Evolutionary conservation across 2,888 invertebrate species (phyloP), one percentile per base, ranked within the genome.

Genomic region (Stictocephala bisonia): DNA sequence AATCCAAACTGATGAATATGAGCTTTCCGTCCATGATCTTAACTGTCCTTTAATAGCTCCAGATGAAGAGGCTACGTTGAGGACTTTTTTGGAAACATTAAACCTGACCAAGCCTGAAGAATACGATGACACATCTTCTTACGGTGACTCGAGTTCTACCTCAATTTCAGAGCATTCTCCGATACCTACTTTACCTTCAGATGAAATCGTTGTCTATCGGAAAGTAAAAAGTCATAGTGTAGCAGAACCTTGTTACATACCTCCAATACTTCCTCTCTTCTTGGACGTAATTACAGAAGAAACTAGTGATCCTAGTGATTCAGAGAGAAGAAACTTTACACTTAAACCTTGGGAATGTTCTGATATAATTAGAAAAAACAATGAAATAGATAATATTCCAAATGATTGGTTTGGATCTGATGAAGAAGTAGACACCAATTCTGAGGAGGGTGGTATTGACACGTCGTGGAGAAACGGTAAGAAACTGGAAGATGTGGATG

Each of bases 61-160:
- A 1, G 88, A 89, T 79, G 87, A 89, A 81, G 89, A 89, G 83
- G 80, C 83, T 51, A 86, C 86, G 68, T 81, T 90, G 48, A 82
- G 89, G 73, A 84, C 84, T 77, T 90, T 88, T 80, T 83, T 89
- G 50, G 84, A 86, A 79, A 85, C 87, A n/a, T 82, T 90, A 73
- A 86, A 89, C 80, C 83, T 89, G 76, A 84, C 72, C 1, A 72
- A 74, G 29, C 67, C 71, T 29, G 74, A 74, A 40, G 72, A 74
- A 29, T 64, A 53, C 41, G 67, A 72, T 41, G 69, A 68, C 40
- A 48, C 56, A 11, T 67, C 60, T 13, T 64, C 68, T 20, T 64
- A 64, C 7, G 72, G 64, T 20, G 72, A 72, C 11, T 50, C 72
- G 2, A 66, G 64, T n/a, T 50, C 53, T 13, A 66, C 35, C 7